Conservation (phyloP, 2,797 vertebrate genomes). For the Odontamblyopus rebecca region DNA sequence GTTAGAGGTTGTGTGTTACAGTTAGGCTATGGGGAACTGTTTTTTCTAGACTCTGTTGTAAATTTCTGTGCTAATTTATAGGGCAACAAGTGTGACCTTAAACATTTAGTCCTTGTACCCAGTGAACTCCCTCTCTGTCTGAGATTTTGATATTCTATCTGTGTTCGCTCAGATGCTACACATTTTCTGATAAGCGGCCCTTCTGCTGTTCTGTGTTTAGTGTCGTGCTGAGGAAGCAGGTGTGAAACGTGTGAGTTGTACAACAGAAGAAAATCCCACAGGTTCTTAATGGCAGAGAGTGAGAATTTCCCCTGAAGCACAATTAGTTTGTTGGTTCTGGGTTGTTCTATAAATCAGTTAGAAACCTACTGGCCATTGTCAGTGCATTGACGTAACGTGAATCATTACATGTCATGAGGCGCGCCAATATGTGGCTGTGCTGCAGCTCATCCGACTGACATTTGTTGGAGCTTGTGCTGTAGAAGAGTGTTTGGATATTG, state of each 20-base stretch:
- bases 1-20: conserved; percentile 29
- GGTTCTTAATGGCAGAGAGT: background rate
- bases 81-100: conserved; percentile 51
- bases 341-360: background rate
- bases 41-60: conserved; percentile 27
- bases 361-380: background rate
- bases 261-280: background rate
- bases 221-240: background rate
- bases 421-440: background rate
- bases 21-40: background rate
- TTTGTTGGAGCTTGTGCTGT: background rate
- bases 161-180: conserved; percentile 53
- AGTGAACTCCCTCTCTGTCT: conserved; percentile 29
- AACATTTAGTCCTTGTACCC: conserved; percentile 32
- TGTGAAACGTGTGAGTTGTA: background rate
- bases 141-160: conserved; percentile 72
- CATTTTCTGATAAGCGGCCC: conserved; percentile 58
- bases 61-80: conserved; percentile 36
- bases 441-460: background rate
- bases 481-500: background rate
- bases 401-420: background rate
- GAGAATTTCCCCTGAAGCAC: too few species aligned
- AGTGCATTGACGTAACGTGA: background rate
- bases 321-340: background rate
- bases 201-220: background rate